Evolutionary conservation across 2,888 invertebrate genomes (phyloP).

Genomic region (Glaucopsyche alexis): DNA sequence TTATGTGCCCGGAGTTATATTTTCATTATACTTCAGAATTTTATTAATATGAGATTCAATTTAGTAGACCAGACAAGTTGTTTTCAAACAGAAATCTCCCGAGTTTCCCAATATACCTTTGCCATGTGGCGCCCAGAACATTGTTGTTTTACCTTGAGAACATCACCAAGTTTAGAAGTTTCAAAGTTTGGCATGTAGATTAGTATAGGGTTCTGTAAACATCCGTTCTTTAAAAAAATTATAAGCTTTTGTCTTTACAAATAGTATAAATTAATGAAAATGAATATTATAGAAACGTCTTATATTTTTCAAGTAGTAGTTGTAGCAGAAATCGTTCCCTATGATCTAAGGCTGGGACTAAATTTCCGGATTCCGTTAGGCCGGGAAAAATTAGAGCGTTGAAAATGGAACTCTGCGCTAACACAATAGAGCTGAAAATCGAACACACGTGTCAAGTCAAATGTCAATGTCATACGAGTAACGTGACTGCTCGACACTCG

Average conservation of each 20-base stretch:
- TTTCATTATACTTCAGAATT: background rate
- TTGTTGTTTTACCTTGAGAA: background rate
- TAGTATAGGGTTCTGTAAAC: background rate
- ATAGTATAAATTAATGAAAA: background rate
- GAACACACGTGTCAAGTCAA: too few species aligned
- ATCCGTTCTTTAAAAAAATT: background rate
- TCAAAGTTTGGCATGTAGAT: background rate
- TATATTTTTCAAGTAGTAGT: background rate
- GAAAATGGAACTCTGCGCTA: too few species aligned
- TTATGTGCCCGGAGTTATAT: background rate
- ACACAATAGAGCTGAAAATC: too few species aligned
- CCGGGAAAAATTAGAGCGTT: too few species aligned
- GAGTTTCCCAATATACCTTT: background rate
- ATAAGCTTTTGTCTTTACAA: background rate
- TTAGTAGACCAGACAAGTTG: background rate
- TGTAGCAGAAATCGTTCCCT: too few species aligned
- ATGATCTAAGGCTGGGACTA: too few species aligned
- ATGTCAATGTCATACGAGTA: too few species aligned
- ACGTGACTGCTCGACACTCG: too few species aligned
- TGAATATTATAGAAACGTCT: background rate
- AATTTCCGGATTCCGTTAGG: too few species aligned
- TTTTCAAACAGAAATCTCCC: conserved; percentile 4
- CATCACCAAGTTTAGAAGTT: background rate
- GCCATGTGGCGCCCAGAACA: conserved; percentile 9
- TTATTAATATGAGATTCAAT: background rate